Evolutionary conservation across 2,888 invertebrate species (phyloP).

Genomic region (Drosophila nr. perissopoda): DNA sequence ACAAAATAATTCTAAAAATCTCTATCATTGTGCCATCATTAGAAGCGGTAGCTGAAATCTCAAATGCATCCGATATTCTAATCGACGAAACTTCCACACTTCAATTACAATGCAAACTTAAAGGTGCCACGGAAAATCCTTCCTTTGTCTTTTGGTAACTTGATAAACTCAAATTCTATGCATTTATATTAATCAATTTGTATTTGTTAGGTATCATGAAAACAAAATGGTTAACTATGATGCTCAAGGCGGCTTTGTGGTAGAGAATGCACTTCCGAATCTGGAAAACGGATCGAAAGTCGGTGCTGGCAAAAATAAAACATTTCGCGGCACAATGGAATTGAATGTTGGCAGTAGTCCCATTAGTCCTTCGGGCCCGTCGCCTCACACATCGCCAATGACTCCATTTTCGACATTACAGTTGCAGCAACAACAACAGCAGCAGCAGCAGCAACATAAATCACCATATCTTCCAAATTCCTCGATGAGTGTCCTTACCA

Average conservation of each 20-base stretch:
- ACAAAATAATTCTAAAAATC: neutral
- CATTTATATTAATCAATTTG: neutral
- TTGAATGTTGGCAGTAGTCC: slow-evolving; percentile 85
- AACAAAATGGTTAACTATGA: slow-evolving; percentile 95
- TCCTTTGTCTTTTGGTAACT: slow-evolving; percentile 85
- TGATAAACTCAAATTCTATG: neutral
- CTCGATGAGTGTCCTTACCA: slow-evolving; percentile 88
- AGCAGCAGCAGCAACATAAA: slow-evolving; percentile 56
- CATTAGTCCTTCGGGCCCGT: slow-evolving; percentile 32
- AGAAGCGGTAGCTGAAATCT: slow-evolving; percentile 85
- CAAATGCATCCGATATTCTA: slow-evolving; percentile 84
- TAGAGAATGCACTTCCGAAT: slow-evolving; percentile 63
- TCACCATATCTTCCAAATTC: slow-evolving; percentile 80
- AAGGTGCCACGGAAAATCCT: slow-evolving; percentile 85
- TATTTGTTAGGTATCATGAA: slow-evolving; percentile 90
- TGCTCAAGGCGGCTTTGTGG: slow-evolving; percentile 87
- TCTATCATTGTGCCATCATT: slow-evolving; percentile 17
- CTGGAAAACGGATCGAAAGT: slow-evolving; percentile 48
- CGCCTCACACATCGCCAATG: slow-evolving; percentile 30
- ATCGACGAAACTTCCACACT: slow-evolving; percentile 85
- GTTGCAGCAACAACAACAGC: slow-evolving; percentile 49
- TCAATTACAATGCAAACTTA: slow-evolving; percentile 84
- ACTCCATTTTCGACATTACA: slow-evolving; percentile 47
- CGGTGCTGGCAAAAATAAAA: slow-evolving; percentile 42
- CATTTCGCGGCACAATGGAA: slow-evolving; percentile 30